These are phyloP conservation scores for Hycleus cichorii DNA, from an alignment of 1,140 invertebrate species.

Conservation along the genomic window DNA sequence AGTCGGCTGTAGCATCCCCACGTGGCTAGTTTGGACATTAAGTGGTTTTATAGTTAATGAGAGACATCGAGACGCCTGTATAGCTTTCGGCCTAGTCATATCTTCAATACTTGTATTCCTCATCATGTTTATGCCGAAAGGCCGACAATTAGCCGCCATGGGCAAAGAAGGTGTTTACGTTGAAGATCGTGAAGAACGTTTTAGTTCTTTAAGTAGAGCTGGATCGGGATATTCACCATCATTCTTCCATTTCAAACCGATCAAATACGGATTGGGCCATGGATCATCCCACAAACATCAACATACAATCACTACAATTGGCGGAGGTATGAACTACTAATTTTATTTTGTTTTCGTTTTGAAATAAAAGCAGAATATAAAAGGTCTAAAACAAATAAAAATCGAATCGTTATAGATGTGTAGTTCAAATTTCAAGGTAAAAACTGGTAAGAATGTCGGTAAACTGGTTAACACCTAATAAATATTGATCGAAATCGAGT, in stretches of 20 bases:
- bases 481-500: too few species aligned
- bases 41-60: conserved; percentile 68
- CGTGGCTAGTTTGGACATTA: conserved; percentile 79
- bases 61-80: conserved; percentile 73
- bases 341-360: background rate
- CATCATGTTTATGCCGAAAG: conserved; percentile 91
- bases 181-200: conserved; percentile 67
- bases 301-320: conserved; percentile 48
- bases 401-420: background rate
- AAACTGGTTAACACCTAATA: conserved; percentile 2
- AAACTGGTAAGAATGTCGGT: conserved; percentile 9
- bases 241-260: conserved; percentile 86
- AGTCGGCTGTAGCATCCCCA: conserved; percentile 71
- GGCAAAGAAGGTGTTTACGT: conserved; percentile 70
- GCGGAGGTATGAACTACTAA: conserved; percentile 48
- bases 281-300: conserved; percentile 44
- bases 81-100: conserved; percentile 77
- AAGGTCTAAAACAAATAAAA: too few species aligned
- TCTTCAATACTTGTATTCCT: conserved; percentile 79
- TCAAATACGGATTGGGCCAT: conserved; percentile 55
- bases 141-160: conserved; percentile 81
- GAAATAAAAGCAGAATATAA: too few species aligned
- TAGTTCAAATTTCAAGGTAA: conserved; percentile 5
- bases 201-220: conserved; percentile 66
- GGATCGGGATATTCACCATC: conserved; percentile 80